Base-by-base conservation (phyloP, 1,140 invertebrate genomes). In the Cydia strobilella region DNA sequence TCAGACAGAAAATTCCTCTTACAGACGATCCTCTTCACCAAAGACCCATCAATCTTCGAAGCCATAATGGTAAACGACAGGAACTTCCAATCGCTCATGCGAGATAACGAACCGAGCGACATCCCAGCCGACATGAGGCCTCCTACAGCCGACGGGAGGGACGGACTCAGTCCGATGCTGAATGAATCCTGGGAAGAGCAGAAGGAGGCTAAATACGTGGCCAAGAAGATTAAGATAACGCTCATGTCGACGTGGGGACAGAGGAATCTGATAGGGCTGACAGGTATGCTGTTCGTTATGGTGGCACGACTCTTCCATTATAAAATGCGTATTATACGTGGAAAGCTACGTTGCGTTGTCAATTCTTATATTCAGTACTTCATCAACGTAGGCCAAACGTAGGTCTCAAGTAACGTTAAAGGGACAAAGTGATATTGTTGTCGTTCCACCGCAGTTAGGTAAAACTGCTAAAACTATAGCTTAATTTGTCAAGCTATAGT, bases 1-100 rank as follows among this genome's bases (percentile, higher is more conserved):
- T 45, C 12, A 51, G 15, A 51, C n/a, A 51, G 15, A n/a, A 13
- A 7, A 63, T 25, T 71, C 23, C 3, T 51, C 74, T 87, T 95
- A 59, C 90, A 97, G 96, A 97, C 96, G 18, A 97, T 97, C 80
- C 90, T 97, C 72, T 97, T 97, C 87, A 97, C 96, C 27, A 96
- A 95, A 73, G 94, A 97, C 83, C 95, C 97, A 72, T 84, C 88
- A 23, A 96, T 97, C 74, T 90, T 97, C 27, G 96, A 97, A 88
- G 86, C 93, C n/a, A 95, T 97, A 71, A 94, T 96, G 71, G 85
- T 94, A 59, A 94, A 96, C 86, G 97, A 97, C 89, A 93, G 93
- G 75, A 95, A 94, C 25, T 97, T 95, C 90, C 93, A 94, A 81
- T 90, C 90, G 10, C 84, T 94, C 27, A 90, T 93, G 3, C 90